These are phyloP conservation scores for Abramis brama DNA, from an alignment of 2,113 vertebrate genomes.

Conservation along the genomic window DNA sequence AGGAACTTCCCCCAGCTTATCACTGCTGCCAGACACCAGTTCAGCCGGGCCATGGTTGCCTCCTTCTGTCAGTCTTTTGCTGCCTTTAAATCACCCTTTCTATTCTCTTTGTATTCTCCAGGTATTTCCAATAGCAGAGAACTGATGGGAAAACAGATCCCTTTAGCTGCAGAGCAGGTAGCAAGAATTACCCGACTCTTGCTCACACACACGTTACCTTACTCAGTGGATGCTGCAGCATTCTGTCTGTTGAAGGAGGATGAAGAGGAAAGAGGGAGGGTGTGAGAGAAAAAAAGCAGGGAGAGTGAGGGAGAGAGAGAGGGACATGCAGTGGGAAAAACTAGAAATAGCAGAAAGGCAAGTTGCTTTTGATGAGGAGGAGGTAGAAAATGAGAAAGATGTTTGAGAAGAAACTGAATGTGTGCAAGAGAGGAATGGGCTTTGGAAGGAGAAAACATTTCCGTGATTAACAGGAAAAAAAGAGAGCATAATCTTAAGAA, in stretches of 20 bases:
- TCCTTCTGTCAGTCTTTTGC: slow-evolving; percentile 59
- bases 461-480: not conserved
- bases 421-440: not conserved
- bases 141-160: not conserved
- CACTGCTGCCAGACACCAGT: slow-evolving; percentile 86
- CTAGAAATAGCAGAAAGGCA: slow-evolving; percentile 22
- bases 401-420: not conserved
- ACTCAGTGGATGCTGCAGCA: slow-evolving; percentile 74
- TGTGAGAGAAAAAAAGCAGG: slow-evolving; percentile 29
- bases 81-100: slow-evolving; percentile 34
- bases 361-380: slow-evolving; percentile 34
- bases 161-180: slow-evolving; percentile 41
- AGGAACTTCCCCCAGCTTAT: slow-evolving; percentile 89
- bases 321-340: slow-evolving; percentile 21
- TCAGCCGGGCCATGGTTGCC: slow-evolving; percentile 81
- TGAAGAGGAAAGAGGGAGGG: slow-evolving; percentile 55
- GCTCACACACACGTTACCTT: slow-evolving; percentile 17
- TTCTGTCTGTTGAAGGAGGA: slow-evolving; percentile 48
- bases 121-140: slow-evolving; percentile 38
- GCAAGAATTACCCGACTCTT: slow-evolving; percentile 15
- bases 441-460: not conserved
- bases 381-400: slow-evolving; percentile 52
- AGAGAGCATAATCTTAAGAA: not conserved
- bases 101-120: not conserved
- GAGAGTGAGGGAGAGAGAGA: slow-evolving; percentile 21